Percentiles rank a stretch among this genome's conserved stretches.
These are phyloP conservation scores for Pyxicephalus adspersus DNA, from an alignment of 2,113 vertebrate genomes.

Conservation along the genomic window DNA sequence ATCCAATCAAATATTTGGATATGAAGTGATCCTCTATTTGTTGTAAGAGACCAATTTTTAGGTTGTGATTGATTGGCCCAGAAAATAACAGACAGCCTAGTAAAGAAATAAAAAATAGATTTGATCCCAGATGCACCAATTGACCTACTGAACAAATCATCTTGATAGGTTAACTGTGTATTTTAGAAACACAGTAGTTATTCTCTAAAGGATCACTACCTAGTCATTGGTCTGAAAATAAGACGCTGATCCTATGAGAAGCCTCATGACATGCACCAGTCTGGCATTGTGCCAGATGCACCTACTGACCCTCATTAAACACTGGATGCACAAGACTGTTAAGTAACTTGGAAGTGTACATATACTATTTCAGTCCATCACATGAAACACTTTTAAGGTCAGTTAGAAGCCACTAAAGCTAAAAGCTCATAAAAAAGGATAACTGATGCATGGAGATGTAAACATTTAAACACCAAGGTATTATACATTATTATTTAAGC, in stretches of 20 bases:
- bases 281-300: constrained; percentile 16
- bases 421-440: not conserved
- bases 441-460: not conserved
- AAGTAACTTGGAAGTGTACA: constrained; percentile 23
- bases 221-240: constrained; percentile 11
- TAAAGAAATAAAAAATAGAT: no score
- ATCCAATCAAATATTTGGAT: no score
- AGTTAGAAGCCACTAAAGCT: constrained; percentile 21
- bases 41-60: no score
- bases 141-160: no score
- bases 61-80: no score
- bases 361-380: constrained; percentile 32
- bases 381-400: constrained; percentile 44
- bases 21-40: no score
- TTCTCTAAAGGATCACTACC: constrained; percentile 27
- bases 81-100: no score
- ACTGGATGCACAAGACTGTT: constrained; percentile 7
- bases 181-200: constrained; percentile 3
- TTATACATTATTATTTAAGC: no score
- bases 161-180: no score
- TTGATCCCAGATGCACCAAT: no score
- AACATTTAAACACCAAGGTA: not conserved
- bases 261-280: constrained; percentile 17
- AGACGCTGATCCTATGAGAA: constrained; percentile 17
- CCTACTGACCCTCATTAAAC: not conserved